These are phyloP conservation scores for Beroe forskalii DNA, from an alignment of 37 sponge, comb jelly and placozoan species.

Conservation along the genomic window DNA sequence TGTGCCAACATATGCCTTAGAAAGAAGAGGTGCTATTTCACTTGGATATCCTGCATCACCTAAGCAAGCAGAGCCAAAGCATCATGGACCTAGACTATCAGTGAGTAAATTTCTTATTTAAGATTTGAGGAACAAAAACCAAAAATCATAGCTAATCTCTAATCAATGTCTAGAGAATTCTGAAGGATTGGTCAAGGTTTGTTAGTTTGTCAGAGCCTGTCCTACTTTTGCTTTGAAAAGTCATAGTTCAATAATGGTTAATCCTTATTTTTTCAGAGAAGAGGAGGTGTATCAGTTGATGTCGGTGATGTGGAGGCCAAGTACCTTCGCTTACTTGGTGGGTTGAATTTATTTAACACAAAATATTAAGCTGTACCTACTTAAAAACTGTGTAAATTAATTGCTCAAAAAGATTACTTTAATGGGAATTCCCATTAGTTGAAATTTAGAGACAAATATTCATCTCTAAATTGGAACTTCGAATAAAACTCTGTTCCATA, in stretches of 20 bases:
- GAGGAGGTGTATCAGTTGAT: slow-evolving; percentile 57
- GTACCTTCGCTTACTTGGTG: slow-evolving; percentile 27
- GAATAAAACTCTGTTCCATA: no score
- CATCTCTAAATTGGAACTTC: no score
- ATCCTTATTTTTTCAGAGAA: slow-evolving; percentile 18
- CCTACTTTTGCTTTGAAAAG: background rate
- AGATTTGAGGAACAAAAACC: no score
- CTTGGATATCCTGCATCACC: slow-evolving; percentile 43
- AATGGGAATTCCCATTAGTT: no score
- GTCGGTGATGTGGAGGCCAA: slow-evolving; percentile 49
- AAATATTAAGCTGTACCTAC: no score
- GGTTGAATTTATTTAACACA: background rate
- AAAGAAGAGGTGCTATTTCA: slow-evolving; percentile 57
- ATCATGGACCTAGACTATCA: background rate
- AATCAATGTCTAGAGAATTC: no score
- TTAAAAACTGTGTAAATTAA: no score
- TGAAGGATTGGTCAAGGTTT: background rate
- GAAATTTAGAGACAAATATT: no score
- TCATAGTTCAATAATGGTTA: background rate
- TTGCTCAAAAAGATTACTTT: no score
- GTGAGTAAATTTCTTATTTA: no score
- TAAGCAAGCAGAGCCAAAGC: slow-evolving; percentile 13
- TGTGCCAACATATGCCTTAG: slow-evolving; percentile 32
- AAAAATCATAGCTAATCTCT: background rate
- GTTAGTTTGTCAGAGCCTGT: background rate